Evolutionary conservation across 2,888 invertebrate species (phyloP), one percentile per base, ranked within the genome.

Genomic region (Beris morrisii): DNA sequence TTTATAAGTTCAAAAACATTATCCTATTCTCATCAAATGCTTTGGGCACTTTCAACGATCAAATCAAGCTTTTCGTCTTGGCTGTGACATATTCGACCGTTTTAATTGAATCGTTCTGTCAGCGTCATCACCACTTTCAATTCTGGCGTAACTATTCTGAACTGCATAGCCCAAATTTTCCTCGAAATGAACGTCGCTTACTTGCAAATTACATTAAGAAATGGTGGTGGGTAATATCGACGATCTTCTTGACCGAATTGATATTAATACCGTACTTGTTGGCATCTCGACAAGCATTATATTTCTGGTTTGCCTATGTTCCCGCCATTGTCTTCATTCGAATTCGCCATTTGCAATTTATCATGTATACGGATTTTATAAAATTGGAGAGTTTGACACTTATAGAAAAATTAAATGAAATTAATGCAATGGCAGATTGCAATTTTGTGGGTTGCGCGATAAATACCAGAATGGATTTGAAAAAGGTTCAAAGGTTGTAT

Each of bases 341-440:
- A 13, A 31, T 55, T 13, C 55, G 38, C 38, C 55, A 55, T 38
- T 32, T 55, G 4, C 55, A 55, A 55, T 55, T 55, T n/a, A 38
- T 55, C 38, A n/a, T 55, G 11, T 55, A 55, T 32, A 38, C 38
- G n/a, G 55, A 55, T n/a, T 12, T 55, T 12, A 31, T 55, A 4
- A 55, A 55, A 13, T 55, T 32, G n/a, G 32, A 55, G 13, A 28
- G 12, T 12, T 12, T 15, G 38, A 55, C 31, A n/a, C 7, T 55
- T 12, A 5, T 55, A 6, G 38, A 55, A 6, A 55, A 15, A 5
- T 32, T 55, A 55, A 38, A 32, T 6, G 38, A 13, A n/a, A 5
- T 55, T 9, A 15, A 31, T 38, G 38, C 31, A 5, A 55, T 55
- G 38, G 9, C 13, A n/a, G 13, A 55, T 7, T 38, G 13, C 4